phyloP scores from a whole-genome alignment of 35 echinoderm and acorn worm genomes.

The Strongylocentrotus purpuratus region DNA sequence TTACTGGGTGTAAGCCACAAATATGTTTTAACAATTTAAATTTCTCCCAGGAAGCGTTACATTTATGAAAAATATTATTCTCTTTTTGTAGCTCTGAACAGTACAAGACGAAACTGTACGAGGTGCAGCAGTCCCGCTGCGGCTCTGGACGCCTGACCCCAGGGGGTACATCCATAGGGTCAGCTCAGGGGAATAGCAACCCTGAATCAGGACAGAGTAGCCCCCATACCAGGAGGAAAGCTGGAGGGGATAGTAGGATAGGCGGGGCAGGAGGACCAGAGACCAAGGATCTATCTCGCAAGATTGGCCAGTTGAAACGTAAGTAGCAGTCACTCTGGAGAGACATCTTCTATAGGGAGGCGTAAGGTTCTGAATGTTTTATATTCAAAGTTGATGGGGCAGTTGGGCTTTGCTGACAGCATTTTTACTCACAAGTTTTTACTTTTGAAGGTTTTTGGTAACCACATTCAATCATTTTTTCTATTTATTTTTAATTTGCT shows the following conservation, averaged over 20 bases:
- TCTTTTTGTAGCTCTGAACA: slow-evolving; percentile 60
- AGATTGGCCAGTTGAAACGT: slow-evolving; percentile 60
- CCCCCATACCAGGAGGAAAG: slow-evolving; percentile 42
- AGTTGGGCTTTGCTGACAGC: too few species aligned
- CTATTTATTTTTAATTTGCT: too few species aligned
- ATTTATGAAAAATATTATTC: too few species aligned
- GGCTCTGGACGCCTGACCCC: slow-evolving; percentile 3
- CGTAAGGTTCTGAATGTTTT: too few species aligned
- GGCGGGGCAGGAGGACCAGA: slow-evolving; percentile 38
- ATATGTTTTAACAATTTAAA: too few species aligned
- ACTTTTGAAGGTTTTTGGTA: too few species aligned
- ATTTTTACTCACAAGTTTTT: too few species aligned
- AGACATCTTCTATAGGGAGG: too few species aligned
- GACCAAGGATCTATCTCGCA: slow-evolving; percentile 56
- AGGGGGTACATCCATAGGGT: background rate
- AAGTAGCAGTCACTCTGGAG: background rate
- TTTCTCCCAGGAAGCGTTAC: too few species aligned
- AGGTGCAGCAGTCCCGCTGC: slow-evolving; percentile 54
- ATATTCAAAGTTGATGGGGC: too few species aligned
- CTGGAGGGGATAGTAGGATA: background rate
- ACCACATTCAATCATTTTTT: too few species aligned
- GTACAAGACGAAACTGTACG: slow-evolving; percentile 73
- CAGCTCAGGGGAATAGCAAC: slow-evolving; percentile 41
- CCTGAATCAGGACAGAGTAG: slow-evolving; percentile 56
- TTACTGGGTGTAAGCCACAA: too few species aligned